Percentiles rank a stretch among this genome's conserved stretches.
Evolutionary conservation across 2,113 vertebrate genomes (phyloP).

Genomic region (Galbula dea): DNA sequence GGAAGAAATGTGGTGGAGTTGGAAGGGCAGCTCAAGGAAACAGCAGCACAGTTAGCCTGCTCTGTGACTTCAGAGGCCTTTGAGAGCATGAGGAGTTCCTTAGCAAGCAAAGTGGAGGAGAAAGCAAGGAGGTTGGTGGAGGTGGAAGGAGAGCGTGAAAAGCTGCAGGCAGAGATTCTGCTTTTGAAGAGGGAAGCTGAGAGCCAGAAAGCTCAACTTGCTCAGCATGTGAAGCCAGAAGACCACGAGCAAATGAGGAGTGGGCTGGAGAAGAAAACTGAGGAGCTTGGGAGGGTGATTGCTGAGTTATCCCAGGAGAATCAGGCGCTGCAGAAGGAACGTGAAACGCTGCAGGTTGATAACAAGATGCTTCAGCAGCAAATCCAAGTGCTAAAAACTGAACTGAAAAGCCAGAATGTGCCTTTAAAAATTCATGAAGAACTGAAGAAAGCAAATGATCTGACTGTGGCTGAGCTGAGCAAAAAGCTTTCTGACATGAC

Average conservation of each 20-base stretch:
- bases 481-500: constrained; percentile 82
- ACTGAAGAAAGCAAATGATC: constrained; percentile 75
- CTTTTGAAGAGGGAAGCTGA: constrained; percentile 80
- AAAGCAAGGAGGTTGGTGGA: constrained; percentile 82
- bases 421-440: constrained; percentile 82
- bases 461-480: constrained; percentile 79
- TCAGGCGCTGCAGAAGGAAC: constrained; percentile 81
- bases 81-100: constrained; percentile 86
- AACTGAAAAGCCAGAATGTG: constrained; percentile 82
- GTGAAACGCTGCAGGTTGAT: constrained; percentile 76
- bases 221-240: constrained; percentile 59
- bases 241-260: constrained; percentile 78
- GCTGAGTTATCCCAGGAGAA: constrained; percentile 80
- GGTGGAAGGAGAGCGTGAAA: constrained; percentile 78
- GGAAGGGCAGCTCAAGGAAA: constrained; percentile 78
- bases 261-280: constrained; percentile 75
- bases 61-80: constrained; percentile 81
- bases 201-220: constrained; percentile 46
- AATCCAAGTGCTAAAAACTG: constrained; percentile 76
- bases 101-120: constrained; percentile 82
- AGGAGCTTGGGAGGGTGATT: constrained; percentile 76
- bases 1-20: constrained; percentile 61
- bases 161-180: constrained; percentile 76
- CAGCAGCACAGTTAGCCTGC: constrained; percentile 60
- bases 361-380: constrained; percentile 81